Conservation (phyloP, 1,140 invertebrate species). For the Drosophila ercepeae region DNA sequence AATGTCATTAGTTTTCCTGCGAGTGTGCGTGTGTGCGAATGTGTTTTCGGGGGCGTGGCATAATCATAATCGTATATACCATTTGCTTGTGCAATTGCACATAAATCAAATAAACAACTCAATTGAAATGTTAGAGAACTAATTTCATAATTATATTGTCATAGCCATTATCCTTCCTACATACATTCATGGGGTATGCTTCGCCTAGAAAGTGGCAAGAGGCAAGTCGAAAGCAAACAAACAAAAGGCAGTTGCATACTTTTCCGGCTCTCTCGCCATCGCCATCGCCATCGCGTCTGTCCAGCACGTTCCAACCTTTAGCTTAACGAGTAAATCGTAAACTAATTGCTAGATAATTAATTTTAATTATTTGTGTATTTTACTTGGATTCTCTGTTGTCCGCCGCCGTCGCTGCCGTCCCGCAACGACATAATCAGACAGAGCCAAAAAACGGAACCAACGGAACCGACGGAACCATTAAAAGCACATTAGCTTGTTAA, state of each 20-base stretch:
- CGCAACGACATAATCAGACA: constrained; percentile 66
- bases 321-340: constrained; percentile 81
- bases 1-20: constrained; percentile 67
- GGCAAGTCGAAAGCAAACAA: constrained; percentile 30
- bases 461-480: constrained; percentile 68
- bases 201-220: background rate
- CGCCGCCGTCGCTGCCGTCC: background rate
- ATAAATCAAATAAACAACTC: constrained; percentile 80
- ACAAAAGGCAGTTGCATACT: constrained; percentile 50
- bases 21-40: background rate
- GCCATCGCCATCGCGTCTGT: background rate
- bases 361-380: constrained; percentile 82
- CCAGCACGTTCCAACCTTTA: constrained; percentile 42
- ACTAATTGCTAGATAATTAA: constrained; percentile 82
- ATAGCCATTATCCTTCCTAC: constrained; percentile 46
- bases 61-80: constrained; percentile 9
- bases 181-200: background rate
- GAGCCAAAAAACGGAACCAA: constrained; percentile 40
- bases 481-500: constrained; percentile 82
- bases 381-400: constrained; percentile 39
- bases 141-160: constrained; percentile 79
- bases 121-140: constrained; percentile 77
- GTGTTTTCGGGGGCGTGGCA: constrained; percentile 10
- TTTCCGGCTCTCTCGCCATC: constrained; percentile 22
- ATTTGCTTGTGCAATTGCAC: constrained; percentile 74